phyloP scores from a whole-genome alignment of 2,113 vertebrate genomes.

The Helogale parvula region DNA sequence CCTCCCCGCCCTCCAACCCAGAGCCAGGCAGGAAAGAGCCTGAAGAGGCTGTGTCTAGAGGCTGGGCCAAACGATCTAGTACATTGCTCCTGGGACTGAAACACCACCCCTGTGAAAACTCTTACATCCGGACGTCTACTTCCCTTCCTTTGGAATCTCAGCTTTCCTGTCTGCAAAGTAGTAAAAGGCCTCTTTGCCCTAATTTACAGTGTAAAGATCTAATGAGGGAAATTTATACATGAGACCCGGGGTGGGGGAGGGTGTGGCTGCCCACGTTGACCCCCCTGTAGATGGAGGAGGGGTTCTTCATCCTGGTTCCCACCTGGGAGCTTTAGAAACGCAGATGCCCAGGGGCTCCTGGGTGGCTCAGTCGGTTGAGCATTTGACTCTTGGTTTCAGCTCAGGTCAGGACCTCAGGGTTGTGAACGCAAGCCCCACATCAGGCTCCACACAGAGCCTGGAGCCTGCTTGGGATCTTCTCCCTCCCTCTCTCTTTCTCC shows the following conservation, averaged over 20 bases:
- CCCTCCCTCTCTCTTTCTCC: no score
- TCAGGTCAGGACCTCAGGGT: no score
- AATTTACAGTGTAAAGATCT: background rate
- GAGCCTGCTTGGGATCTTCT: no score
- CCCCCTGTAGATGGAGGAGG: background rate
- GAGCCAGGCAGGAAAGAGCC: background rate
- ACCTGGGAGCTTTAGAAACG: background rate
- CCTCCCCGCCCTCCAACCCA: background rate
- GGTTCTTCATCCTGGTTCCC: no score
- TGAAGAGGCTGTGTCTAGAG: background rate
- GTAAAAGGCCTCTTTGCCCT: no score
- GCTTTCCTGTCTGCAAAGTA: background rate
- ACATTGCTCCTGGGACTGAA: background rate
- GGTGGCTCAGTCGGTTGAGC: no score
- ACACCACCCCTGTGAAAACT: background rate
- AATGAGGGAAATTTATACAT: no score
- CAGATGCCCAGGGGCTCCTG: no score
- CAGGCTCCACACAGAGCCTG: no score
- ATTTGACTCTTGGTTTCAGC: no score
- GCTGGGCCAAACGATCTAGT: background rate
- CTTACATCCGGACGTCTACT: background rate
- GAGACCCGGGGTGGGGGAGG: background rate
- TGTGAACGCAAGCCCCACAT: no score
- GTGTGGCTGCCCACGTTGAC: background rate
- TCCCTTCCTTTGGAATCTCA: background rate